phyloP scores from a whole-genome alignment of 2,797 vertebrate genomes.

The Crypturellus tataupa region DNA sequence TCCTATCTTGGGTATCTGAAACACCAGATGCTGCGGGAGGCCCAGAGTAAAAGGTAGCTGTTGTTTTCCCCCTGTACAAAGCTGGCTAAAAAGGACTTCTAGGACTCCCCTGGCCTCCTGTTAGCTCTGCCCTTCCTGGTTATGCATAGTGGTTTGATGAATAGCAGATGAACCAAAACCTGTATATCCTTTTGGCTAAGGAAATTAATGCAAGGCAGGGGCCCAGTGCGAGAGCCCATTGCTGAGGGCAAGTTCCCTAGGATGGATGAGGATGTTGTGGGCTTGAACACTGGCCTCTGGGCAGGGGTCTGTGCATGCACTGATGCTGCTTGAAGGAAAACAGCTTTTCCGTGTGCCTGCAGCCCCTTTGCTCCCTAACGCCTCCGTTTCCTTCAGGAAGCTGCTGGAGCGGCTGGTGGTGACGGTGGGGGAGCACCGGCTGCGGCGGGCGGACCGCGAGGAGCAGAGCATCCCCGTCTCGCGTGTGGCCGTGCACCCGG shows the following conservation, averaged over 20 bases:
- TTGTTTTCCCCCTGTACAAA: not conserved
- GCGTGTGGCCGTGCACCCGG: accelerated
- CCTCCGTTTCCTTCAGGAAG: not conserved
- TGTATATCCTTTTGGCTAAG: not conserved
- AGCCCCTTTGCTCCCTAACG: not conserved
- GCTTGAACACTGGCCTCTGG: accelerated
- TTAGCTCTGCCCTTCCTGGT: not conserved
- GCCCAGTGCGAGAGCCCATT: not conserved
- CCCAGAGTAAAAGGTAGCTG: not conserved
- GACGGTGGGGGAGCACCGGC: not conserved
- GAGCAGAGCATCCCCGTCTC: not conserved
- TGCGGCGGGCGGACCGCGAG: not conserved
- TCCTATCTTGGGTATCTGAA: not conserved
- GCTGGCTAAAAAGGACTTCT: not conserved
- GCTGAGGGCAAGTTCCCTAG: not conserved
- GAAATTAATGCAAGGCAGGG: not conserved
- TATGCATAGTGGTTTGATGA: not conserved
- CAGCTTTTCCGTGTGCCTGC: not conserved
- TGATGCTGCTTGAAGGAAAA: not conserved
- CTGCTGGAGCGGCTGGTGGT: not conserved
- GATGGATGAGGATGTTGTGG: not conserved
- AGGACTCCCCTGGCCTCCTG: not conserved
- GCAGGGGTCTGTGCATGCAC: not conserved
- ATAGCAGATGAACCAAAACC: not conserved
- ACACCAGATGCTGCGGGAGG: not conserved